phyloP scores from a whole-genome alignment of 2,888 invertebrate genomes.

The Diplolepis rosae region DNA sequence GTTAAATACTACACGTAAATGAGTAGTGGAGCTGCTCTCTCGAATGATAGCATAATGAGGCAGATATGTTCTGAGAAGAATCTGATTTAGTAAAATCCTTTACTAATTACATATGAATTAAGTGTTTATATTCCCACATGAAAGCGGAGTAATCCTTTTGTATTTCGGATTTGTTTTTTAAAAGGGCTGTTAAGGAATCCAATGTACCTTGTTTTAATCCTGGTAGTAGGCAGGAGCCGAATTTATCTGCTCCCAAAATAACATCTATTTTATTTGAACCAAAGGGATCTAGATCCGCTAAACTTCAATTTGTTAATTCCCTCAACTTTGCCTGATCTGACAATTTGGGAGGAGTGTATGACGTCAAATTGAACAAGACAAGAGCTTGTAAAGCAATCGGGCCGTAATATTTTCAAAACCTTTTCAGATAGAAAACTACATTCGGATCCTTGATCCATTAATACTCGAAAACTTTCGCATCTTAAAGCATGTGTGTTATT shows the following conservation, averaged over 20 bases:
- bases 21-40: conserved; percentile 26
- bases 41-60: conserved; percentile 32
- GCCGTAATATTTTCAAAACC: background rate
- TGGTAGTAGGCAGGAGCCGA: no score
- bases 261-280: no score
- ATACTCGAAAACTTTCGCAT: background rate
- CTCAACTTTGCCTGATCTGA: background rate
- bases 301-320: background rate
- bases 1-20: conserved; percentile 32
- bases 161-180: conserved; percentile 47
- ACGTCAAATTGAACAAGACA: background rate
- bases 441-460: background rate
- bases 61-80: background rate
- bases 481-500: background rate
- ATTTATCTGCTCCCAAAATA: no score
- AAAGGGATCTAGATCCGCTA: no score
- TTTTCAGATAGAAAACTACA: background rate
- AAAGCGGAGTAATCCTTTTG: conserved; percentile 45
- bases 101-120: conserved; percentile 41
- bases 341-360: background rate
- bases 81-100: background rate
- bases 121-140: conserved; percentile 45
- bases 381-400: background rate
- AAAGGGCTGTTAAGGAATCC: background rate
- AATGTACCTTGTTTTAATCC: no score